Evolutionary conservation across 2,113 vertebrate genomes (phyloP).

Genomic region (Ploceus nigricollis): DNA sequence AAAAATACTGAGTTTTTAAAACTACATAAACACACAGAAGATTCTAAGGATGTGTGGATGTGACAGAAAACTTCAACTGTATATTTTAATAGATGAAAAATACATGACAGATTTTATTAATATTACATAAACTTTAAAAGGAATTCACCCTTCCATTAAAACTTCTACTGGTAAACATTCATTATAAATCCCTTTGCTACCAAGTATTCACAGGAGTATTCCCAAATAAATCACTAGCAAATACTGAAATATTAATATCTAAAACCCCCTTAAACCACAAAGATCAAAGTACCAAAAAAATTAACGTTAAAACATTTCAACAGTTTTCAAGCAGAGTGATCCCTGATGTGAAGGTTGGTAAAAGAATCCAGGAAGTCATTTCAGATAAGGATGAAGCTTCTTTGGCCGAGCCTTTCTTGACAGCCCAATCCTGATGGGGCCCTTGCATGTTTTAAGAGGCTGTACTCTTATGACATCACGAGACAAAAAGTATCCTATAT

Average conservation of each 20-base stretch:
- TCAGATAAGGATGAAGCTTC: conserved; percentile 85
- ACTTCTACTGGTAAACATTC: conserved; percentile 19
- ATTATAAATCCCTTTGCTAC: conserved; percentile 9
- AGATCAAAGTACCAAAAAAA: conserved; percentile 1
- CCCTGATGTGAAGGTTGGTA: neutral
- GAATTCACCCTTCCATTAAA: conserved; percentile 23
- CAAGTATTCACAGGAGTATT: conserved; percentile 26
- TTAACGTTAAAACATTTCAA: conserved; percentile 21
- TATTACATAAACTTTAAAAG: conserved; percentile 45
- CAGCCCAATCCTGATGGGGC: conserved; percentile 88
- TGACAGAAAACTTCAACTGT: neutral
- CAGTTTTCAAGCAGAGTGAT: neutral
- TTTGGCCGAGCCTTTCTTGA: conserved; percentile 85
- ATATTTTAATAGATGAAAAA: conserved; percentile 32
- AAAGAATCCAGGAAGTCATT: conserved; percentile 52
- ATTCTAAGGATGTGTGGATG: neutral
- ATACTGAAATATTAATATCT: neutral
- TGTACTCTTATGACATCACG: conserved; percentile 75
- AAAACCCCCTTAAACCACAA: neutral
- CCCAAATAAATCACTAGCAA: conserved; percentile 39
- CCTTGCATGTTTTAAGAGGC: conserved; percentile 85
- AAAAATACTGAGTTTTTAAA: neutral
- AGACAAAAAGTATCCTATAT: conserved; percentile 70
- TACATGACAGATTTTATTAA: conserved; percentile 44
- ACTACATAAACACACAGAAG: neutral